phyloP scores from a whole-genome alignment of 2,113 vertebrate genomes.

The Heteronetta atricapilla region DNA sequence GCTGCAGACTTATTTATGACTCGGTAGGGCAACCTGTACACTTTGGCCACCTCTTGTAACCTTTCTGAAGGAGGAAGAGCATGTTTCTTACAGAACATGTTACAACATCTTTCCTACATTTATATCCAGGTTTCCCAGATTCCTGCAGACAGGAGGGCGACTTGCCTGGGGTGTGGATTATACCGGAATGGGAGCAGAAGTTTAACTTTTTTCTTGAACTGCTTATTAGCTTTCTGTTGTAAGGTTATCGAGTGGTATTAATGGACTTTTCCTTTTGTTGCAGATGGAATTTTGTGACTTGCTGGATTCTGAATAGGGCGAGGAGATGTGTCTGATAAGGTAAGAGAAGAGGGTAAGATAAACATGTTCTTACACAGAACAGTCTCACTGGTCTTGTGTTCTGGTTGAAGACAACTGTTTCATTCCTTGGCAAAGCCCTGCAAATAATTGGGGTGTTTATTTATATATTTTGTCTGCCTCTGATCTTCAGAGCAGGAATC shows the following conservation, averaged over 20 bases:
- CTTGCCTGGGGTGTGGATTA: neutral
- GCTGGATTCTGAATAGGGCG: constrained; percentile 43
- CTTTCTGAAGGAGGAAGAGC: neutral
- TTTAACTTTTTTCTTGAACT: neutral
- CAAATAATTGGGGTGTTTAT: neutral
- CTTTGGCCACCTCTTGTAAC: constrained; percentile 10
- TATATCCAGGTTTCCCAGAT: neutral
- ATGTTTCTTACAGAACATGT: neutral
- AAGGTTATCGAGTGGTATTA: neutral
- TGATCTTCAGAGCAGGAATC: neutral
- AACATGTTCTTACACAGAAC: neutral
- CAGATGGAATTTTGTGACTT: constrained; percentile 56
- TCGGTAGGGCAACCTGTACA: neutral
- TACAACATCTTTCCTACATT: neutral
- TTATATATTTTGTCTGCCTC: neutral
- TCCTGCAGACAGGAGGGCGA: rapidly evolving
- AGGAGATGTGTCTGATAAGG: constrained; percentile 63
- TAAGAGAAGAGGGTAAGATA: constrained; percentile 38
- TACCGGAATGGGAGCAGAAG: neutral
- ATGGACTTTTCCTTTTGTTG: constrained; percentile 39
- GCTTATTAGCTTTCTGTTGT: neutral
- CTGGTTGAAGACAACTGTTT: neutral
- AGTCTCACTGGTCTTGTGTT: neutral
- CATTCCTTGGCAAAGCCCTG: neutral
- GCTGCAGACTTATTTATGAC: constrained; percentile 49